A percentile compares a stretch with the other conserved stretches of the same genome.
Conservation (phyloP, 2,888 invertebrate genomes). For the Spialia ferax region DNA sequence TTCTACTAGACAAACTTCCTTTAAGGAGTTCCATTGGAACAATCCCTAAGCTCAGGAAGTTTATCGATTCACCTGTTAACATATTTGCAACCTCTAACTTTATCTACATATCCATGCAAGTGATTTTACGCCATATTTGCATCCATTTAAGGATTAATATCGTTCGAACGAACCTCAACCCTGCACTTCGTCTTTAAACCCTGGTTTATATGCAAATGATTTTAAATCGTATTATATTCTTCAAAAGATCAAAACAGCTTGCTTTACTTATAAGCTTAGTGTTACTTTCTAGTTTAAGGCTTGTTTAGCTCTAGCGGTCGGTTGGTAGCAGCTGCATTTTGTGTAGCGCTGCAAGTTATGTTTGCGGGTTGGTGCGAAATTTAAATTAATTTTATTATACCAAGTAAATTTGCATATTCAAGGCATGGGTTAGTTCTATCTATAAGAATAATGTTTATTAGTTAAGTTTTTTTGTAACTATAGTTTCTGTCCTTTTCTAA, state of each 20-base stretch:
- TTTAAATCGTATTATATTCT: slow-evolving; percentile 42
- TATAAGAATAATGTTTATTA: neutral
- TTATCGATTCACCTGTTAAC: slow-evolving; percentile 67
- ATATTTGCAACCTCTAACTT: slow-evolving; percentile 54
- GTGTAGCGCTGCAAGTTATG: slow-evolving; percentile 33
- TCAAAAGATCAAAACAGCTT: slow-evolving; percentile 40
- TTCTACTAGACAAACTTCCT: slow-evolving; percentile 53
- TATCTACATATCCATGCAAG: slow-evolving; percentile 17
- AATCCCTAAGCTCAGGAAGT: slow-evolving; percentile 58
- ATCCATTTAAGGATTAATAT: slow-evolving; percentile 29
- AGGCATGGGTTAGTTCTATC: neutral
- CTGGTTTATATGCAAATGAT: slow-evolving; percentile 36
- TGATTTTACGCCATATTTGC: slow-evolving; percentile 9
- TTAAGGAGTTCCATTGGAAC: slow-evolving; percentile 62
- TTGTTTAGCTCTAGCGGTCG: slow-evolving; percentile 29
- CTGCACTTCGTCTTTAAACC: slow-evolving; percentile 12
- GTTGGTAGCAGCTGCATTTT: slow-evolving; percentile 45
- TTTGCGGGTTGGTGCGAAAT: slow-evolving; percentile 15
- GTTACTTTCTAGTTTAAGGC: slow-evolving; percentile 30
- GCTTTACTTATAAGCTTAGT: slow-evolving; percentile 13
- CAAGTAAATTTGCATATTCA: slow-evolving; percentile 3
- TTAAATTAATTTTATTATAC: slow-evolving; percentile 21
- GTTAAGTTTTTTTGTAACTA: neutral
- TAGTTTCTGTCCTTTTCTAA: neutral
- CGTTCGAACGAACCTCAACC: neutral